phyloP scores from a whole-genome alignment of 2,797 vertebrate species.

The Anguilla pacifica region DNA sequence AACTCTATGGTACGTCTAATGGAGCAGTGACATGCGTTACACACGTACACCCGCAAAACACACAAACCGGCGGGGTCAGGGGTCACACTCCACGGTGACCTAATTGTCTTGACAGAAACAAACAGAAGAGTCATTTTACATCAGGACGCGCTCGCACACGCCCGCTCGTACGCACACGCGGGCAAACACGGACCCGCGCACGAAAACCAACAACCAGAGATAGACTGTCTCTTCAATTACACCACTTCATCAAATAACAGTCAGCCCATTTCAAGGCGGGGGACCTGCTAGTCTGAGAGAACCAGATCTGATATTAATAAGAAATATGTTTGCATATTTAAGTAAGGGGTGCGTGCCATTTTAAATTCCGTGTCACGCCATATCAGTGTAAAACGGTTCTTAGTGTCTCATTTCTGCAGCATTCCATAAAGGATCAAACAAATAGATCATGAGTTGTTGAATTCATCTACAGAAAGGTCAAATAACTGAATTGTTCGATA shows the following conservation, averaged over 20 bases:
- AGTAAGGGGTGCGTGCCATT: background rate
- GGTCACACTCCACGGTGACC: slow-evolving; percentile 54
- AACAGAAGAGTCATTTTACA: slow-evolving; percentile 83
- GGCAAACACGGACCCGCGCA: slow-evolving; percentile 46
- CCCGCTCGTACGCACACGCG: slow-evolving; percentile 42
- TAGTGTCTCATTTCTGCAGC: slow-evolving; percentile 62
- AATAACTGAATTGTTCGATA: background rate
- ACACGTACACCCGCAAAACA: slow-evolving; percentile 63
- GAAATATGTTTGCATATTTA: slow-evolving; percentile 55
- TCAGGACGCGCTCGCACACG: slow-evolving; percentile 70
- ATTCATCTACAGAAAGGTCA: background rate
- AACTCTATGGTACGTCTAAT: slow-evolving; percentile 79
- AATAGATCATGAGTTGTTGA: background rate
- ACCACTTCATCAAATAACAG: slow-evolving; percentile 70
- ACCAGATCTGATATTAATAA: slow-evolving; percentile 66
- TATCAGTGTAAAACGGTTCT: slow-evolving; percentile 68
- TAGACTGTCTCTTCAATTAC: slow-evolving; percentile 69
- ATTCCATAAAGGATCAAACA: background rate
- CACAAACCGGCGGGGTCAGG: slow-evolving; percentile 63
- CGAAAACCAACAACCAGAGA: slow-evolving; percentile 61
- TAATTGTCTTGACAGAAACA: slow-evolving; percentile 84
- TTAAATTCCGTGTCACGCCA: slow-evolving; percentile 8
- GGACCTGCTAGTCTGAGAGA: slow-evolving; percentile 61
- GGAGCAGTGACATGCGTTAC: slow-evolving; percentile 76
- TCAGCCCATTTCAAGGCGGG: slow-evolving; percentile 24